Evolutionary conservation across 2,888 invertebrate species (phyloP).

Genomic region (Drosophila austrosaltans): DNA sequence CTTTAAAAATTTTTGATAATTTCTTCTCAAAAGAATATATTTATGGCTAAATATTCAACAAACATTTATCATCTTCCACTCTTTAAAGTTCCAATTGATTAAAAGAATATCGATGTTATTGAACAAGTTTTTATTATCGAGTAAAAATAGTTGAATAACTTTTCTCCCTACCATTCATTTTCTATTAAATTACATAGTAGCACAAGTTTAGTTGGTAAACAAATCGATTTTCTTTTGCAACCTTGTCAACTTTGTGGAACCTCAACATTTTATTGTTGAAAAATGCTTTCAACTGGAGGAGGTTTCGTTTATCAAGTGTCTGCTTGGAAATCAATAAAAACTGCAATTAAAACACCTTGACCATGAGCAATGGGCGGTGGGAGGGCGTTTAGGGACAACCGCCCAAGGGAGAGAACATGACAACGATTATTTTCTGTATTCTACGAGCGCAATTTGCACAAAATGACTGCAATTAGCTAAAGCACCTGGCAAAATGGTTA

Average conservation of each 20-base stretch:
- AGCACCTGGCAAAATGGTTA: conserved; percentile 49
- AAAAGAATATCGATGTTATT: too few relatives aligned
- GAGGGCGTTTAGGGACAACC: not conserved
- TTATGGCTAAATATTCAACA: too few relatives aligned
- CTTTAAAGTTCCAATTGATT: too few relatives aligned
- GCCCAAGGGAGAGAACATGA: not conserved
- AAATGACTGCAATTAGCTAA: conserved; percentile 68
- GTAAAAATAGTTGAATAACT: not conserved
- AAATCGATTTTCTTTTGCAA: conserved; percentile 13
- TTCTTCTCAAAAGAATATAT: too few relatives aligned
- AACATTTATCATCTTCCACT: too few relatives aligned
- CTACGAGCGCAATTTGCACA: conserved; percentile 61
- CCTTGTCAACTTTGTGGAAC: conserved; percentile 6
- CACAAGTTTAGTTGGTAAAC: not conserved
- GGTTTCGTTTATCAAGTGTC: conserved; percentile 27
- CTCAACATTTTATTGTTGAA: not conserved
- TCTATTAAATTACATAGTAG: not conserved
- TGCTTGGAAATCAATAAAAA: conserved; percentile 55
- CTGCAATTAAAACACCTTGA: conserved; percentile 53
- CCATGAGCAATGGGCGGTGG: conserved; percentile 15
- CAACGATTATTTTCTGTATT: conserved; percentile 41
- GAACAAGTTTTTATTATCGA: too few relatives aligned
- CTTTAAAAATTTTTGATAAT: too few relatives aligned
- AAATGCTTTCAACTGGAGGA: conserved; percentile 11
- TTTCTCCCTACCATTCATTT: not conserved